Percentiles rank a stretch among this genome's conserved stretches.
phyloP scores from a whole-genome alignment of 2,113 vertebrate genomes.

The Poeciliopsis occidentalis region DNA sequence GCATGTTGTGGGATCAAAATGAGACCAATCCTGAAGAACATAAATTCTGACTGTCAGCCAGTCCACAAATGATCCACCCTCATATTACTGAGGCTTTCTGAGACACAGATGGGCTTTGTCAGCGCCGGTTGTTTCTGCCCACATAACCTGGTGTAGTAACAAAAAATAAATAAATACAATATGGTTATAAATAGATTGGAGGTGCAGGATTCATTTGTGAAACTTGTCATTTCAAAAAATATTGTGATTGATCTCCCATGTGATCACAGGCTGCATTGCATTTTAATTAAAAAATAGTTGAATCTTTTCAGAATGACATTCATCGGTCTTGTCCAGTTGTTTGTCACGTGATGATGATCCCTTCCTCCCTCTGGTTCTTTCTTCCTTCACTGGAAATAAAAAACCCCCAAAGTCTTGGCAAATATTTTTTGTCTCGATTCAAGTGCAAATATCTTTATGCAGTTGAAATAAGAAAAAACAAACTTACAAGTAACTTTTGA shows the following conservation, averaged over 20 bases:
- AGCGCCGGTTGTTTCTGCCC: conserved; percentile 11
- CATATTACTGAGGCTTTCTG: conserved; percentile 40
- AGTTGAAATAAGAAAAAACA: no score
- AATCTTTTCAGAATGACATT: conserved; percentile 2
- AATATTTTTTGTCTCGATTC: no score
- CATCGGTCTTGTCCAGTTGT: not conserved
- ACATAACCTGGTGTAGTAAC: conserved; percentile 24
- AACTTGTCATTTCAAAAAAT: no score
- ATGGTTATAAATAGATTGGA: conserved; percentile 6
- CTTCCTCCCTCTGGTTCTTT: conserved; percentile 3
- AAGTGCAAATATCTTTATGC: no score
- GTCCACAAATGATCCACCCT: conserved; percentile 52
- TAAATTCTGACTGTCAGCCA: conserved; percentile 42
- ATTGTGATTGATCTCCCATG: not conserved
- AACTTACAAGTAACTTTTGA: no score
- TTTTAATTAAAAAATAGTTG: not conserved
- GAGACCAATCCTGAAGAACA: conserved; percentile 39
- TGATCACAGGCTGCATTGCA: conserved; percentile 24
- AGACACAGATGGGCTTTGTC: conserved; percentile 65
- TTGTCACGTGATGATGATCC: conserved; percentile 21
- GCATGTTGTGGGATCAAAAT: conserved; percentile 54
- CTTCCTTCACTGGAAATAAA: not conserved
- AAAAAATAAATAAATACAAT: conserved; percentile 21
- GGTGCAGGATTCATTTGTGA: conserved; percentile 4
- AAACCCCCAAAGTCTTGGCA: no score